Evolutionary conservation across 2,113 vertebrate genomes (phyloP), one percentile per base, ranked within the genome.

Genomic region (Pelodiscus sinensis): DNA sequence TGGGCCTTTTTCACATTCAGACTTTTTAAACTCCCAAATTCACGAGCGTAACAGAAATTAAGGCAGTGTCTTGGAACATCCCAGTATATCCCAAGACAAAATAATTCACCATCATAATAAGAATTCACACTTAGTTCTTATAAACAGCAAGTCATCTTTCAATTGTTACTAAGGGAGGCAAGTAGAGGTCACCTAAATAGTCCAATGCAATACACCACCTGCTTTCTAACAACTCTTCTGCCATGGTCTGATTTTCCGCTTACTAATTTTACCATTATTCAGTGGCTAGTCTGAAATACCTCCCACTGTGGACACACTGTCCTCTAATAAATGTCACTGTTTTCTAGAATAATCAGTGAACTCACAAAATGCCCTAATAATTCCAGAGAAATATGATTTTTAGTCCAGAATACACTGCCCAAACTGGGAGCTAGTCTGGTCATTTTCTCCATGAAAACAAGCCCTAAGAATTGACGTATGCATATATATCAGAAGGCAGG

Each of bases 291-390:
- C 57, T 82, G 6, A 29, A 29, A 31, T 54, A 35, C 3, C 21
- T 83, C 1, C 82, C 22, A 5, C 3, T 24, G 68, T 88, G 71
- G 12, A 79, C 89, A 62, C 7, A 21, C 5, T 1, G 35, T 2
- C 0, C 16, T 60, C 82, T 68, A 82, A 29, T 58, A 35, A 75
- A 85, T 93, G 22, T 55, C 0, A 0, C 27, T 50, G 2, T 15
- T 27, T 31, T 27, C 60, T 89, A 55, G 18, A 77, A 44, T 29
- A 81, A 81, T 57, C 22, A 12, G 38, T 13, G 21, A 12, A 24
- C 55, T 44, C 80, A 88, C 57, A 71, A 88, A 19, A 13, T 91
- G 11, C 22, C 22, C 38, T 24, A 50, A 25, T 12, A 25, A 77
- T 50, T 50, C 35, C 24, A 25, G 73, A 77, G 50, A 24, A 71